Conservation (phyloP, 2,888 invertebrate genomes). For the Timema cristinae region DNA sequence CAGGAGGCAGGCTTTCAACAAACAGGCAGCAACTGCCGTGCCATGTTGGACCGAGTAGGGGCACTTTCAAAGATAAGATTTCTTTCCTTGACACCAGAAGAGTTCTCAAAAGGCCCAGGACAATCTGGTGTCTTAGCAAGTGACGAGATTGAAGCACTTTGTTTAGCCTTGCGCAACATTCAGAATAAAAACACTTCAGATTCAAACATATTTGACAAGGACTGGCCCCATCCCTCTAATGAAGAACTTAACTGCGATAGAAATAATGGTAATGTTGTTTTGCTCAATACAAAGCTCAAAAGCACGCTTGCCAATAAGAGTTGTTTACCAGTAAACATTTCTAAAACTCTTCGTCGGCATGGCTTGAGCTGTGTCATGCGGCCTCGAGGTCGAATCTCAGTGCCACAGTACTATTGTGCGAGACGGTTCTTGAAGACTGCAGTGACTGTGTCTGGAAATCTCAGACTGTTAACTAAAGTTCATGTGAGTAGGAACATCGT, state of each 20-base stretch:
- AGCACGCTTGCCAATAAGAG: not conserved
- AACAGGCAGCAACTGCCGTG: slow-evolving; percentile 48
- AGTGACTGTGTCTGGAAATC: slow-evolving; percentile 24
- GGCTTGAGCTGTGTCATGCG: slow-evolving; percentile 20
- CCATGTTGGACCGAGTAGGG: slow-evolving; percentile 46
- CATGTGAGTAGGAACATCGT: slow-evolving; percentile 21
- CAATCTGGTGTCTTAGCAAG: slow-evolving; percentile 24
- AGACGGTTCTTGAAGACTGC: slow-evolving; percentile 29
- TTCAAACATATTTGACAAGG: no score
- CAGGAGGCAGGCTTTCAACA: slow-evolving; percentile 44
- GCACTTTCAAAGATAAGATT: slow-evolving; percentile 50
- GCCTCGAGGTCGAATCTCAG: slow-evolving; percentile 18
- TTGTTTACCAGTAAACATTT: not conserved
- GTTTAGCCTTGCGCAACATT: slow-evolving; percentile 12
- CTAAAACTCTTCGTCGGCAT: slow-evolving; percentile 1
- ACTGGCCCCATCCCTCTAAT: no score
- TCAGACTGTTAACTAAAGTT: slow-evolving; percentile 25
- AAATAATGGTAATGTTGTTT: not conserved
- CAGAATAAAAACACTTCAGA: slow-evolving; percentile 12
- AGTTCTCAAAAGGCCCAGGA: slow-evolving; percentile 44
- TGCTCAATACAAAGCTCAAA: slow-evolving; percentile 3
- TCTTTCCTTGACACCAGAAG: slow-evolving; percentile 39
- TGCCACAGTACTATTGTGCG: slow-evolving; percentile 27
- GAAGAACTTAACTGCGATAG: slow-evolving; percentile 4
- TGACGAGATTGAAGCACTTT: slow-evolving; percentile 24